Base-by-base conservation (phyloP, 1,140 invertebrate genomes). In the Neomicropteryx cornuta region DNA sequence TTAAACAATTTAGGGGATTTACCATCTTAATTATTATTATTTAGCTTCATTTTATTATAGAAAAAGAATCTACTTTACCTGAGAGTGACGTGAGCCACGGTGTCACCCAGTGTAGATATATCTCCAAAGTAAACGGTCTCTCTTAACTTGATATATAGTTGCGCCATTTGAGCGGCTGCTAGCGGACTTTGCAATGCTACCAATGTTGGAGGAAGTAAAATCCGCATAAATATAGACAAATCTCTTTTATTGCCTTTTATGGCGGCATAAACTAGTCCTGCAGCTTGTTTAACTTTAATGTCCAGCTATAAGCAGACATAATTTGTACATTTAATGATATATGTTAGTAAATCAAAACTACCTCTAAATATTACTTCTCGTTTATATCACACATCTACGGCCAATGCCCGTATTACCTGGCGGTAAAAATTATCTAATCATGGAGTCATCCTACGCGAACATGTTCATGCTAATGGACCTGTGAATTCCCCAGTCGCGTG, bases 111-210 rank as follows among this genome's bases (percentile, higher is more conserved):
- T 11, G 62, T 60, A 31, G 58, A 43, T 38, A 68, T 53, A 11
- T 66, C 50, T 6, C 52, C 47, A n/a, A 67, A 54, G 44, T 72
- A 73, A 5, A 79, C 67, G 5, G 62, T 61, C 38, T 59, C 51
- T 0, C 70, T 55, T 11, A 88, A 57, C 10, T 68, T 50, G 3
- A 74, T 44, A 51, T 76, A 84, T 2, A 87, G 58, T 33, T 77
- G 60, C 11, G 73, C 68, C 38, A 81, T 55, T 19, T 62, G 56
- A 6, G 76, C 76, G 5, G 81, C 81, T 8, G 80, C 77, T 18
- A 88, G 56, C 14, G 83, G 82, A 13, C 77, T 83, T 16, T 71
- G 62, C 31, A 87, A 60, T 39, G 76, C 73, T 29, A 56, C 62
- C 27, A 87, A 60, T 41, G 89, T 62, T 5, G 68, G 56, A 11